A percentile compares a stretch with the other conserved stretches of the same genome.
phyloP scores from a whole-genome alignment of 2,888 invertebrate genomes.

The Fragum fragum region DNA sequence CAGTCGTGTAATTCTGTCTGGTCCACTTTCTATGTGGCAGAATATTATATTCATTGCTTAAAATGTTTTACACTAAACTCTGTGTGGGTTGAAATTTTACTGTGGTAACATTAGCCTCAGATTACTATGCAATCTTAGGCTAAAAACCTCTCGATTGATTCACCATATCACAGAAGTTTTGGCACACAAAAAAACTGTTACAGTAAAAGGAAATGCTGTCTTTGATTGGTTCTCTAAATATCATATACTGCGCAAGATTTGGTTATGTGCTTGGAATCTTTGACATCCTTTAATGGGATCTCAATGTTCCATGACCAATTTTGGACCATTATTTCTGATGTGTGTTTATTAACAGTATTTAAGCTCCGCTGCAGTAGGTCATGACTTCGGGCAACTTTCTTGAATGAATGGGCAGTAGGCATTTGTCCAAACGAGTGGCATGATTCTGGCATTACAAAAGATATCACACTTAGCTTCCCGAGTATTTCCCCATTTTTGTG shows the following conservation, averaged over 20 bases:
- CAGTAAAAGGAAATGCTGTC: slow-evolving; percentile 3
- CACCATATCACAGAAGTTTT: not conserved
- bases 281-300: slow-evolving; percentile 8
- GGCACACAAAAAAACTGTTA: not conserved
- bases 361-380: not conserved
- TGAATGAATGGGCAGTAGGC: not conserved
- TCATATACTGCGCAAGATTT: not conserved
- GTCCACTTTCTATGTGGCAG: too few species aligned
- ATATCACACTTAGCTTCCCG: slow-evolving; percentile 15
- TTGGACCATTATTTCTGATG: slow-evolving; percentile 1
- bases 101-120: too few species aligned
- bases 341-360: not conserved
- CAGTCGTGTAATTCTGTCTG: too few species aligned
- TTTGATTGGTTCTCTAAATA: not conserved
- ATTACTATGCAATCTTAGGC: too few species aligned
- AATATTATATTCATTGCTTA: too few species aligned
- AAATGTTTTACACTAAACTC: too few species aligned
- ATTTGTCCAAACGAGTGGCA: slow-evolving; percentile 11
- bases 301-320: slow-evolving; percentile 20
- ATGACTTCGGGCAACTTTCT: slow-evolving; percentile 2
- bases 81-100: too few species aligned
- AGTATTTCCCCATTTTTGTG: slow-evolving; percentile 10
- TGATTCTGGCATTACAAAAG: not conserved
- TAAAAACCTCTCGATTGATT: too few species aligned
- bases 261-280: too few species aligned